These are phyloP conservation scores for Hozukius guyotensis DNA, from an alignment of 2,797 vertebrate genomes.

Conservation along the genomic window DNA sequence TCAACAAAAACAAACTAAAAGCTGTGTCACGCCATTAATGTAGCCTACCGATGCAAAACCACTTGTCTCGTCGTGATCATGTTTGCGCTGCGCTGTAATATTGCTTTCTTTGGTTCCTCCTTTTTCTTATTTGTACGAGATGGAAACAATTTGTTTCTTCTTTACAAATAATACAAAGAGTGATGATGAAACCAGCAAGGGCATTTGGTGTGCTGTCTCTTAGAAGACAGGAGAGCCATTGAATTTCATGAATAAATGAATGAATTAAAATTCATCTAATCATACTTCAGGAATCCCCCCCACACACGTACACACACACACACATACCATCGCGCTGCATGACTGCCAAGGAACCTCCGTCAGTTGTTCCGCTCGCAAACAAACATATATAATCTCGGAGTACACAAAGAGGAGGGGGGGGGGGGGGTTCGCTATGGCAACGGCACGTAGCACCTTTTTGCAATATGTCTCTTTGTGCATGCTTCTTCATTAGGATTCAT, in stretches of 20 bases:
- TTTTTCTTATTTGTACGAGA: constrained; percentile 71
- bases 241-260: constrained; percentile 87
- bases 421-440: constrained; percentile 70
- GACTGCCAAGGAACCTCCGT: constrained; percentile 65
- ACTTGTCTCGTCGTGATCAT: constrained; percentile 65
- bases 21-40: constrained; percentile 73
- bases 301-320: not conserved
- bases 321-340: constrained; percentile 14
- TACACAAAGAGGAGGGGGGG: constrained; percentile 38
- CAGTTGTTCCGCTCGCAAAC: constrained; percentile 70
- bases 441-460: constrained; percentile 71
- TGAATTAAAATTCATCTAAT: constrained; percentile 86
- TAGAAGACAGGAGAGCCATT: constrained; percentile 77
- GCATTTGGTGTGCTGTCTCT: constrained; percentile 75
- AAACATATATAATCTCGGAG: constrained; percentile 75
- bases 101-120: constrained; percentile 71
- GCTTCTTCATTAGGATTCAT: constrained; percentile 78
- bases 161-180: constrained; percentile 82
- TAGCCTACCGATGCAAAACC: constrained; percentile 71
- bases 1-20: constrained; percentile 76
- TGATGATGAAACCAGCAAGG: constrained; percentile 79
- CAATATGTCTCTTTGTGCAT: constrained; percentile 70
- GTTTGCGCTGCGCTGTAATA: constrained; percentile 68
- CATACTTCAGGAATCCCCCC: constrained; percentile 74
- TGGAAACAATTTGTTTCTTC: constrained; percentile 77